These are phyloP conservation scores for Aleiodes sp. DNA, from an alignment of 1,140 invertebrate genomes.

Conservation along the genomic window DNA sequence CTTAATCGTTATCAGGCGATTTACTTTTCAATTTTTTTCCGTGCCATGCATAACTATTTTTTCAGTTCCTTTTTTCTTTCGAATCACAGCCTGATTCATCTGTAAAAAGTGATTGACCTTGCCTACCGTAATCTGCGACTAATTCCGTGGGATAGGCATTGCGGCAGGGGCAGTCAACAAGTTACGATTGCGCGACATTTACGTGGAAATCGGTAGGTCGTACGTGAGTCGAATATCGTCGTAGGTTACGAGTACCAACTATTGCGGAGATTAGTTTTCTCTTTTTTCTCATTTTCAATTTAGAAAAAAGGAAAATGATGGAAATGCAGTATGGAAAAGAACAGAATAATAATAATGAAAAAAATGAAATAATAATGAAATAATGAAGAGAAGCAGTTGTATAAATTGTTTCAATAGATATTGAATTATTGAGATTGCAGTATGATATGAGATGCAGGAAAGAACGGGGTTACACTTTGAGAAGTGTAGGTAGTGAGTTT, in stretches of 20 bases:
- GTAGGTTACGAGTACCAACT: too few species aligned
- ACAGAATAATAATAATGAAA: background rate
- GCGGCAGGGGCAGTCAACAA: slow-evolving; percentile 30
- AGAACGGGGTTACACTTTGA: background rate
- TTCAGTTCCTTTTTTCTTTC: background rate
- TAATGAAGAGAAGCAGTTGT: background rate
- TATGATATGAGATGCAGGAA: background rate
- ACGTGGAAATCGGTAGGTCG: slow-evolving; percentile 41
- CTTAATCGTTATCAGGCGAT: background rate
- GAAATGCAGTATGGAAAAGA: background rate
- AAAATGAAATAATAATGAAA: too few species aligned
- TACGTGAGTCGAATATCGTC: slow-evolving; percentile 36
- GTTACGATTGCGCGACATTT: slow-evolving; percentile 38
- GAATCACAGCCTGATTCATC: slow-evolving; percentile 35
- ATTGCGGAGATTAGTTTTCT: background rate
- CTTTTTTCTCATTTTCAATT: background rate
- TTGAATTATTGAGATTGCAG: background rate
- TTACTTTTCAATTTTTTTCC: slow-evolving; percentile 1
- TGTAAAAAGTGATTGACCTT: slow-evolving; percentile 39
- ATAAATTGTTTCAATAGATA: background rate
- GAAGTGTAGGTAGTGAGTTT: background rate
- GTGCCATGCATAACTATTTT: background rate
- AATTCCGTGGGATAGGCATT: slow-evolving; percentile 33
- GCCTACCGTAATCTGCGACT: slow-evolving; percentile 38
- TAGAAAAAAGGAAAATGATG: background rate